A percentile compares a stretch with the other conserved stretches of the same genome.
These are phyloP conservation scores for Sisor rabdophorus DNA, from an alignment of 2,113 vertebrate genomes.

Conservation along the genomic window DNA sequence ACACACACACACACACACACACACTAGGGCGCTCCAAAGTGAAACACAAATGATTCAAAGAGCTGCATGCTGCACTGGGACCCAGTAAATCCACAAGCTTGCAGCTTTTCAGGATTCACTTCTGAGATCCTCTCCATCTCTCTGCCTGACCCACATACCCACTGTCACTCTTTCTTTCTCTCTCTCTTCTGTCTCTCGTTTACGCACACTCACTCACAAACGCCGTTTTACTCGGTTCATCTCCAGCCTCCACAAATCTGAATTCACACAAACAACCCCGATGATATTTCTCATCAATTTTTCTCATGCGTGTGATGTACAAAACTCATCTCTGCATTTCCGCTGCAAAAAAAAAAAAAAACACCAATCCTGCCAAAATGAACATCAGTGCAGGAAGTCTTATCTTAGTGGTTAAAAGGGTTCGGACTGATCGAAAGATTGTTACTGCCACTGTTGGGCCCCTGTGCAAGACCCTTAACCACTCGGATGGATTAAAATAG, in stretches of 20 bases:
- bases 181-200: slow-evolving; percentile 18
- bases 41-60: slow-evolving; percentile 64
- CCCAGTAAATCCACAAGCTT: slow-evolving; percentile 50
- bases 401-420: no score
- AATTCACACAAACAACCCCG: slow-evolving; percentile 71
- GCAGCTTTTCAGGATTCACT: slow-evolving; percentile 53
- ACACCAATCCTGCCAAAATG: slow-evolving; percentile 57
- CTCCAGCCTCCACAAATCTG: slow-evolving; percentile 70
- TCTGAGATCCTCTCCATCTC: slow-evolving; percentile 48
- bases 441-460: no score
- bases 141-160: slow-evolving; percentile 19
- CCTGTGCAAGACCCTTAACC: no score
- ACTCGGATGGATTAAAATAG: no score
- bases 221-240: slow-evolving; percentile 44
- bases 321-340: slow-evolving; percentile 65
- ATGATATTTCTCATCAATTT: slow-evolving; percentile 72
- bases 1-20: slow-evolving; percentile 19
- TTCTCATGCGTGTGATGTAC: slow-evolving; percentile 66
- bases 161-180: slow-evolving; percentile 9
- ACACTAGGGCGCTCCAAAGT: slow-evolving; percentile 57
- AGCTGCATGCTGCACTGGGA: slow-evolving; percentile 58
- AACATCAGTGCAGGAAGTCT: no score
- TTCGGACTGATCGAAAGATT: no score
- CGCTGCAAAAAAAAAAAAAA: slow-evolving; percentile 29
- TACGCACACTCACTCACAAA: slow-evolving; percentile 11